Conservation (phyloP, 2,888 invertebrate genomes). For the Orchesellides sinensis region DNA sequence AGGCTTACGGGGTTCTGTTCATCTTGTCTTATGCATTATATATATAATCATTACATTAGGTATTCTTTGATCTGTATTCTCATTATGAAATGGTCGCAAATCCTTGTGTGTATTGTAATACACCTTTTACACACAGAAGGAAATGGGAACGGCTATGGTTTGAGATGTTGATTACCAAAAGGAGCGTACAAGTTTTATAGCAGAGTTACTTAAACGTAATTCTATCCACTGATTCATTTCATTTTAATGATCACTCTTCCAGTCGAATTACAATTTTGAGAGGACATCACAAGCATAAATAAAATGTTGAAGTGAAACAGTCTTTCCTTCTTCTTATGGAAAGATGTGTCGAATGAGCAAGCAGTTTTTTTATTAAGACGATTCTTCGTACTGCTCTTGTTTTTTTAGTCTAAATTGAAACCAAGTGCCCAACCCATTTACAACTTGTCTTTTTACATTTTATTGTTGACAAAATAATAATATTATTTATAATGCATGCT, state of each 20-base stretch:
- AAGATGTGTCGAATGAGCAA: conserved; percentile 17
- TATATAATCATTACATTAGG: not conserved
- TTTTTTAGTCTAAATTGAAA: conserved; percentile 6
- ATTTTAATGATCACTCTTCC: conserved; percentile 63
- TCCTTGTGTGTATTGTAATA: too few species aligned
- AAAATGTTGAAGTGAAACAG: conserved; percentile 35
- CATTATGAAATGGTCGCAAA: not conserved
- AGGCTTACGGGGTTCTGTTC: conserved; percentile 45
- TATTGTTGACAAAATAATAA: conserved; percentile 59
- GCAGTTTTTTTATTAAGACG: not conserved
- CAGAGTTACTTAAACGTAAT: too few species aligned
- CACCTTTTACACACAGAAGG: not conserved
- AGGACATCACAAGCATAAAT: conserved; percentile 16
- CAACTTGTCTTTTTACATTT: conserved; percentile 58
- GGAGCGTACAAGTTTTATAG: too few species aligned
- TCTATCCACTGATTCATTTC: conserved; percentile 66
- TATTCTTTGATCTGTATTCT: too few species aligned
- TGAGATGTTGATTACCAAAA: not conserved
- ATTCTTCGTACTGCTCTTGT: not conserved
- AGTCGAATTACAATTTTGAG: conserved; percentile 56
- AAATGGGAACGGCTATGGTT: conserved; percentile 40
- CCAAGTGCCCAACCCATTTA: conserved; percentile 58
- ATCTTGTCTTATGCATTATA: conserved; percentile 3
- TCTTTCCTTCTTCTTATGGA: conserved; percentile 36
- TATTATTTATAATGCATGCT: conserved; percentile 49